Conservation (phyloP, 2,113 vertebrate species). For the Oreochromis spilurus region DNA sequence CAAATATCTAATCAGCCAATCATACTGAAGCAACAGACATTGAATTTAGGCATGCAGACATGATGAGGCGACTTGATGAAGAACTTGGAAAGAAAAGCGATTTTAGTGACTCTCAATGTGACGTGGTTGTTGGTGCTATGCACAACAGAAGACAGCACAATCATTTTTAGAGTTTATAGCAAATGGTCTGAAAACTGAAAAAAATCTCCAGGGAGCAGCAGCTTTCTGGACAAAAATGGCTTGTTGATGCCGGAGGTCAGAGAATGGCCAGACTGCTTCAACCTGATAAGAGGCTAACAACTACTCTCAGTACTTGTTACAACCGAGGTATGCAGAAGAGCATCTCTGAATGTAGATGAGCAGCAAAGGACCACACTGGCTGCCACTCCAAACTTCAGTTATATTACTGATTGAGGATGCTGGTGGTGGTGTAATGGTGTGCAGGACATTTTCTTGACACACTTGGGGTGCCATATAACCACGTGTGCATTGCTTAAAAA, state of each 20-base stretch:
- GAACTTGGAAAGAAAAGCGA: neutral
- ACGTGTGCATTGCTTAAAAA: neutral
- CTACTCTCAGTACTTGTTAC: neutral
- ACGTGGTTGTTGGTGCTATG: neutral
- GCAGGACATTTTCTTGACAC: neutral
- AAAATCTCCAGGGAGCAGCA: neutral
- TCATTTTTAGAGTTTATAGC: neutral
- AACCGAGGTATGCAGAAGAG: neutral
- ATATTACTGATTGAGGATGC: neutral
- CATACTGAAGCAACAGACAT: neutral
- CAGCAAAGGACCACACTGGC: neutral
- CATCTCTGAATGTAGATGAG: neutral
- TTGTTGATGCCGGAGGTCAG: neutral
- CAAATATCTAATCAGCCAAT: neutral
- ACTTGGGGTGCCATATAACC: neutral
- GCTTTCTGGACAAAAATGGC: neutral
- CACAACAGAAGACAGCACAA: neutral
- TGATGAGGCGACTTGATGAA: neutral
- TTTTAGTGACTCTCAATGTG: neutral
- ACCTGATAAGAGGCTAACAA: neutral
- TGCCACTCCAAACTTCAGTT: neutral
- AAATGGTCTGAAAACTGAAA: neutral
- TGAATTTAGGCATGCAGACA: neutral
- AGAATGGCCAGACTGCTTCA: neutral
- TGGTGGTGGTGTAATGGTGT: neutral